Base-by-base conservation (phyloP, 2,888 invertebrate genomes). In the Drosophila greeni region DNA sequence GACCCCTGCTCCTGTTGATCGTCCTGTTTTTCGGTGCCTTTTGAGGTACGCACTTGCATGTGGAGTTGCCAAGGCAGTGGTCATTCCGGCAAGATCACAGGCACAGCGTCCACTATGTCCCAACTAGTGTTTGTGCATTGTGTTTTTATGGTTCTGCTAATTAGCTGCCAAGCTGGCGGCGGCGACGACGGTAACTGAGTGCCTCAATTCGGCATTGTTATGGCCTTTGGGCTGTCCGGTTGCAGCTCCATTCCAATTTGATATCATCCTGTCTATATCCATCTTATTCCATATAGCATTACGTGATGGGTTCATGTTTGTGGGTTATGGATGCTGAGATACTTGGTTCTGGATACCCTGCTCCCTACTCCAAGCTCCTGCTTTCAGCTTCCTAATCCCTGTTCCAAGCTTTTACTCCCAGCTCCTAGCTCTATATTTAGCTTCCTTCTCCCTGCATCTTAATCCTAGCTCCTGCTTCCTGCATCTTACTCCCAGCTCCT, bases 131-230 rank as follows among this genome's bases (percentile, higher is more conserved):
- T 67, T 79, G 71, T 51, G 55, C 52, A 67, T 64, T 60, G 62
- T 57, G 34, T 75, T 82, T 76, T 78, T 75, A 77, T 79, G 74
- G 59, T 14, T 33, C 82, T 82, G 77, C 82, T 77, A 77, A 77
- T 77, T 77, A 60, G 33, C 26, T 23, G 23, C 12, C 14, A 52
- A 55, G 31, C 55, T 53, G 37, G 18, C 23, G 16, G 29, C 45
- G 14, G 8, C 43, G 3, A 5, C 5, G 8, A 6, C 24, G 33
- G 42, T 3, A 20, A 24, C 26, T 29, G 39, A 65, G 34, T 37
- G 29, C 26, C 33, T 24, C 45, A 48, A 24, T 33, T 55, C 31
- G 33, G 33, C n/a, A 36, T 34, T 20, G 26, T 42, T 24, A 42
- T 24, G 24, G 8, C 42, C 24, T 4, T 11, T 39, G 5, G 24